phyloP scores from a whole-genome alignment of 2,113 vertebrate genomes.

The Prolemur simus region DNA sequence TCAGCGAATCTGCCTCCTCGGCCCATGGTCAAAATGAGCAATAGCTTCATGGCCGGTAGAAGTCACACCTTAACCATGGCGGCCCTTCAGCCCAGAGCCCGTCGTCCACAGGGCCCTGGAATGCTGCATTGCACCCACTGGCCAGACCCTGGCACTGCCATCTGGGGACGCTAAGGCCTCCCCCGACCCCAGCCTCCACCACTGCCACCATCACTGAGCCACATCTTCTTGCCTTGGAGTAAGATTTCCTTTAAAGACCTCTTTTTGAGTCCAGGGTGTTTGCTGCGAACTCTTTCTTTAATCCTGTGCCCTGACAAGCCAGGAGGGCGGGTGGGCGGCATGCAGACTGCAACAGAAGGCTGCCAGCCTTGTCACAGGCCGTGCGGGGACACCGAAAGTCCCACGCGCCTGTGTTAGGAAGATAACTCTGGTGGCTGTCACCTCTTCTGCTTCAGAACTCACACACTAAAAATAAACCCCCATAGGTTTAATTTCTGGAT shows the following conservation, averaged over 20 bases:
- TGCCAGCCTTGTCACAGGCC: not conserved
- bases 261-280: not conserved
- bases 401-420: not conserved
- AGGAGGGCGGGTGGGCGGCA: not conserved
- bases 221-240: not conserved
- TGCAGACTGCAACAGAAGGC: not conserved
- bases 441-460: not conserved
- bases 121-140: no score
- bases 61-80: no score
- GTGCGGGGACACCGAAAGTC: not conserved
- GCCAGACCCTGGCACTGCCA: no score
- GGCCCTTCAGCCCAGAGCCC: no score
- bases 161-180: not conserved
- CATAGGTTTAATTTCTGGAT: slow-evolving; percentile 22
- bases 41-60: no score
- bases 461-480: not conserved
- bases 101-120: no score
- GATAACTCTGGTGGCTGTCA: not conserved
- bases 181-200: fast-evolving
- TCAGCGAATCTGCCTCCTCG: no score
- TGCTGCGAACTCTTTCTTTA: not conserved
- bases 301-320: not conserved
- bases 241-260: not conserved
- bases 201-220: not conserved
- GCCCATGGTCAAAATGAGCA: no score